These are phyloP conservation scores for Kradibia gibbosae DNA, from an alignment of 1,140 invertebrate genomes.

Conservation along the genomic window DNA sequence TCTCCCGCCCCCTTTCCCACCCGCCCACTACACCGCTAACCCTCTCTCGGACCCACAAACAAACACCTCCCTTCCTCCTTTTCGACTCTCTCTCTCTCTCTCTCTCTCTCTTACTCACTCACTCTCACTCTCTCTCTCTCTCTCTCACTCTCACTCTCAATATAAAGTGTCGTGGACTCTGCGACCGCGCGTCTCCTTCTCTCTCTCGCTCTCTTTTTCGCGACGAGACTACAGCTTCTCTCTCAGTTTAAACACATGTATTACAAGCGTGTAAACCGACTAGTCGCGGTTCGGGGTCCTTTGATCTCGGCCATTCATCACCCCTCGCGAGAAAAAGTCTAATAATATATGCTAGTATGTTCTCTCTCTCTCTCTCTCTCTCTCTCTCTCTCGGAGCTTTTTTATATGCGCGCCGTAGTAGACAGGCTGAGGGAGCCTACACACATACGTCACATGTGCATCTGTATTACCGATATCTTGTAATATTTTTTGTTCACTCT, in stretches of 20 bases:
- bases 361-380: neutral
- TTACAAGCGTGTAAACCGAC: slow-evolving; percentile 72
- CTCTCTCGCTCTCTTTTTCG: neutral
- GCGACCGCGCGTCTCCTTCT: neutral
- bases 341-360: slow-evolving; percentile 63
- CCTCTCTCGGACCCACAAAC: too few species aligned
- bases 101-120: neutral
- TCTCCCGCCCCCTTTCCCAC: neutral
- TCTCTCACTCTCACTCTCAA: neutral
- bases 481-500: neutral
- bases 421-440: neutral
- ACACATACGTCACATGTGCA: slow-evolving; percentile 3
- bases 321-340: slow-evolving; percentile 68
- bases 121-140: neutral
- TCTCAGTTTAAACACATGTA: slow-evolving; percentile 65
- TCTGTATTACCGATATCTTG: neutral
- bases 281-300: slow-evolving; percentile 62
- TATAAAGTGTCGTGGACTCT: too few species aligned
- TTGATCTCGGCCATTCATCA: slow-evolving; percentile 72
- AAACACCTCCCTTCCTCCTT: too few species aligned
- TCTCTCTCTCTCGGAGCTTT: slow-evolving; percentile 6
- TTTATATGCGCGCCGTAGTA: neutral
- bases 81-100: neutral
- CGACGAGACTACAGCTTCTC: slow-evolving; percentile 10
- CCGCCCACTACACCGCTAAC: neutral